Evolutionary conservation across 2,888 invertebrate species (phyloP).

Genomic region (Labia minor): DNA sequence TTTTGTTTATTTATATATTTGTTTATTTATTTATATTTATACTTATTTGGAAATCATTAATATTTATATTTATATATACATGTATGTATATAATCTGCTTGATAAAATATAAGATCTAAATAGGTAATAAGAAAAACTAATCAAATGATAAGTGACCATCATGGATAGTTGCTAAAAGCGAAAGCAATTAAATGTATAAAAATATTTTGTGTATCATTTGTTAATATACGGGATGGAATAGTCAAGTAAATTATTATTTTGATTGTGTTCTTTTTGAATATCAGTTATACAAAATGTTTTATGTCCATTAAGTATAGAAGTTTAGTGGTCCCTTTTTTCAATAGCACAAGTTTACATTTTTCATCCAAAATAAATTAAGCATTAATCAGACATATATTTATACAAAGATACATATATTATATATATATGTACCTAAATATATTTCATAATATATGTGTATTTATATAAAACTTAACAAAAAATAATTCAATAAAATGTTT

Average conservation of each 20-base stretch:
- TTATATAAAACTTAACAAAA: constrained; percentile 20
- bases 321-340: constrained; percentile 3
- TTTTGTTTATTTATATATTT: too few relatives aligned
- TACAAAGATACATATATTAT: neutral
- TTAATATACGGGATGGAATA: constrained; percentile 4
- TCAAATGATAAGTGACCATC: neutral
- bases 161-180: neutral
- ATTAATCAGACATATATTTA: neutral
- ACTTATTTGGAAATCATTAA: too few relatives aligned
- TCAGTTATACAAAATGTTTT: constrained; percentile 8
- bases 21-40: too few relatives aligned
- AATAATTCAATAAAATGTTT: neutral
- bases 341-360: constrained; percentile 18
- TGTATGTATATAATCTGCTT: too few relatives aligned
- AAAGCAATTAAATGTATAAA: constrained; percentile 7
- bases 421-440: constrained; percentile 22
- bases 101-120: too few relatives aligned
- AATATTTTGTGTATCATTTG: neutral
- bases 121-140: neutral
- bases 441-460: constrained; percentile 21
- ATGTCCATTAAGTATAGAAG: neutral
- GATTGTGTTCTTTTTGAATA: constrained; percentile 1
- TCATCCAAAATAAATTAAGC: constrained; percentile 19
- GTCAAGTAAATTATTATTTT: neutral
- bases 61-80: too few relatives aligned